Evolutionary conservation across 2,888 invertebrate species (phyloP), one percentile per base, ranked within the genome.

Genomic region (Agrotis segetum): DNA sequence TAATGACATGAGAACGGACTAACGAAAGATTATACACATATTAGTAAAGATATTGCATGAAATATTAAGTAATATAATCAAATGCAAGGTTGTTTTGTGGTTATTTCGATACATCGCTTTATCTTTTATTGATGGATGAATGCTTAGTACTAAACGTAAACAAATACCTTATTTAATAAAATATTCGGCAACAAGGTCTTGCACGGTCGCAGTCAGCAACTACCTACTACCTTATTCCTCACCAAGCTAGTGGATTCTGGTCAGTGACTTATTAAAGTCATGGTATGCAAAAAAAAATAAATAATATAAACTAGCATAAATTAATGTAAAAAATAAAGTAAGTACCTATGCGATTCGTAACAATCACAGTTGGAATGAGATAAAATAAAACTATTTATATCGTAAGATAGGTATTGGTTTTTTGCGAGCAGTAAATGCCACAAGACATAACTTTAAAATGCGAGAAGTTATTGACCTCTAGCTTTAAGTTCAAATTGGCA

Each of bases 391-490:
- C 49, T 65, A 55, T 60, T 81, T 77, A 71, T 70, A 77, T 62
- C 56, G 29, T 50, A 40, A 50, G 24, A 34, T 65, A 67, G 19
- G 24, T 47, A 67, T 53, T 67, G 4, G 24, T 75, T 81, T 78
- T 79, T 71, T 74, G 67, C 65, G 56, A 67, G 71, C 71, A 70
- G 65, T 47, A 74, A 67, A 82, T 82, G 50, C 78, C 72, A 62
- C 78, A 24, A 24, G 24, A 24, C 24, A 77, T 61, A 72, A 55
- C 49, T 77, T 79, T 74, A 71, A 70, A 74, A 79, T 77, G 73
- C 84, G 85, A 88, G 80, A 88, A 87, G 92, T 88, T 91, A 92
- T 91, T 89, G 91, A 92, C 92, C 92, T 89, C 89, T 88, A 85
- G 85, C 87, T 88, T 88, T 88, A 87, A 87, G 84, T 85, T 87